Evolutionary conservation across 2,888 invertebrate species (phyloP).

Genomic region (Drosophila meridiana): DNA sequence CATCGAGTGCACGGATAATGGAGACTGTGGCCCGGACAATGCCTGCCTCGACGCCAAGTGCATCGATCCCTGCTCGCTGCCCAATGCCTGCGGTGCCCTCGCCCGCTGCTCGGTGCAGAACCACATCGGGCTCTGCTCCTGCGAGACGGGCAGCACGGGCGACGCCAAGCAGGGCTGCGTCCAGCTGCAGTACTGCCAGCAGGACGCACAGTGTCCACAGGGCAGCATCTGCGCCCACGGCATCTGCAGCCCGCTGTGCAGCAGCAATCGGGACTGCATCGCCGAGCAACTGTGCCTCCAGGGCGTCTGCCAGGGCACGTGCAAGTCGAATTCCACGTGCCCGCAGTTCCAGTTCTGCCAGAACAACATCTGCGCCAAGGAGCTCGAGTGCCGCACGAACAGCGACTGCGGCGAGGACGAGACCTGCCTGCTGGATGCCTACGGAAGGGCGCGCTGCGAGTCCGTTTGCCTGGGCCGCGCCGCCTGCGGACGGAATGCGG

Average conservation of each 20-base stretch:
- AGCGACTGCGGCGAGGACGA: constrained; percentile 91
- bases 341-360: constrained; percentile 94
- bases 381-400: constrained; percentile 90
- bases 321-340: constrained; percentile 91
- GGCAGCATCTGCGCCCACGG: constrained; percentile 94
- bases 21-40: constrained; percentile 90
- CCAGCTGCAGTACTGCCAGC: constrained; percentile 92
- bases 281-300: constrained; percentile 94
- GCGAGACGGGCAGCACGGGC: constrained; percentile 93
- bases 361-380: constrained; percentile 94
- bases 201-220: constrained; percentile 92
- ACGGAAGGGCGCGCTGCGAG: constrained; percentile 91
- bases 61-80: constrained; percentile 91
- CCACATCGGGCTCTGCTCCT: constrained; percentile 93
- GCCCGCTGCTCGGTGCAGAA: constrained; percentile 91
- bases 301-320: constrained; percentile 93
- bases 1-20: constrained; percentile 92
- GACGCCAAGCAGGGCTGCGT: constrained; percentile 94
- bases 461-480: constrained; percentile 90
- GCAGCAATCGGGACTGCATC: constrained; percentile 93
- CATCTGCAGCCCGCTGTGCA: constrained; percentile 91
- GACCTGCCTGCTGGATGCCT: constrained; percentile 88
- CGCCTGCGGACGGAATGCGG: constrained; percentile 93
- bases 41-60: constrained; percentile 93
- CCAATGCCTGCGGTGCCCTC: constrained; percentile 93